These are phyloP conservation scores for Sebastes schlegelii DNA, from an alignment of 2,113 vertebrate species.

Conservation along the genomic window DNA sequence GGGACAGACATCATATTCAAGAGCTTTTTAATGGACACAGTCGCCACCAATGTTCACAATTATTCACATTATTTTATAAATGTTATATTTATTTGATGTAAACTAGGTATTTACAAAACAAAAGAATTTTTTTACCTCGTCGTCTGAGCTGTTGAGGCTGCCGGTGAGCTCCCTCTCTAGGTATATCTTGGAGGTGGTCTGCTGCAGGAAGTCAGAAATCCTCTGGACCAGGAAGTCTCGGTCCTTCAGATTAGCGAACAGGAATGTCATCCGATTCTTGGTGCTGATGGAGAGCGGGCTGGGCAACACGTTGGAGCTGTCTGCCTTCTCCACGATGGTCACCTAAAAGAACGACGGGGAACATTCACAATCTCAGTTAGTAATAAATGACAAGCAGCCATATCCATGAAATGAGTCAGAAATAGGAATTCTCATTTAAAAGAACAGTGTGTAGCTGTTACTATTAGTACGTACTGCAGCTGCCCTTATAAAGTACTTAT, in stretches of 20 bases:
- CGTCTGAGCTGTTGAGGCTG: slow-evolving; percentile 92
- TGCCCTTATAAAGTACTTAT: too few species aligned
- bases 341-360: slow-evolving; percentile 83
- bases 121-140: slow-evolving; percentile 83
- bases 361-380: not conserved
- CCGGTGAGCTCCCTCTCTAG: slow-evolving; percentile 90
- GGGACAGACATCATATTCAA: not conserved
- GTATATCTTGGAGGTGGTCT: slow-evolving; percentile 94
- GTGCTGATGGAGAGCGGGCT: slow-evolving; percentile 98
- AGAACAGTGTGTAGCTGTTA: too few species aligned
- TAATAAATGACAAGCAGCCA: not conserved
- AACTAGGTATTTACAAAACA: not conserved
- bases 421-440: not conserved
- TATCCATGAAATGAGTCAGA: not conserved
- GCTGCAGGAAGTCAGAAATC: slow-evolving; percentile 97
- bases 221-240: slow-evolving; percentile 97
- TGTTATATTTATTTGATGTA: not conserved
- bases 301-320: slow-evolving; percentile 96
- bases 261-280: slow-evolving; percentile 98
- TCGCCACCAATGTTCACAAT: not conserved
- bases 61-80: not conserved
- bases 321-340: slow-evolving; percentile 98
- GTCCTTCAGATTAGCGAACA: slow-evolving; percentile 98
- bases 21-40: not conserved
- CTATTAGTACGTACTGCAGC: too few species aligned